Evolutionary conservation across 1,140 invertebrate species (phyloP).

Genomic region (Venustaconcha ellipsiformis): DNA sequence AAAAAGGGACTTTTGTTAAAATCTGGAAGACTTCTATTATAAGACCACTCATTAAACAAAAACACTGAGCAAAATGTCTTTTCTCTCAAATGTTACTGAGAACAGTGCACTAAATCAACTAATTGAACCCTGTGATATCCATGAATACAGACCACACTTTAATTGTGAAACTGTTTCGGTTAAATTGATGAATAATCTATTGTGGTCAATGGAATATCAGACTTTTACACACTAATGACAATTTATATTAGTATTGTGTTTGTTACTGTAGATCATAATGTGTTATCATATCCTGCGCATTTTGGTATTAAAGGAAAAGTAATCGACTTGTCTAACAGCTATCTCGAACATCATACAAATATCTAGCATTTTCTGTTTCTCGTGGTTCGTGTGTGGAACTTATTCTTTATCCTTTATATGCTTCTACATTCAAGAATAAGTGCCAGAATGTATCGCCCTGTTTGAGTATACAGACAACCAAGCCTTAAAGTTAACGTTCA

Average conservation of each 20-base stretch:
- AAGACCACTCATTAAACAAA: too few species aligned
- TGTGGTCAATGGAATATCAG: slow-evolving; percentile 18
- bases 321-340: not conserved
- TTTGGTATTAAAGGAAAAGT: not conserved
- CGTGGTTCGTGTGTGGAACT: not conserved
- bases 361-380: not conserved
- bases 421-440: not conserved
- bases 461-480: not conserved
- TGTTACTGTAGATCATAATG: slow-evolving; percentile 19
- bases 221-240: slow-evolving; percentile 15
- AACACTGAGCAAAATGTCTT: too few species aligned
- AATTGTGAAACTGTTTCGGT: slow-evolving; percentile 25
- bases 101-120: too few species aligned
- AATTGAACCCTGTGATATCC: too few species aligned
- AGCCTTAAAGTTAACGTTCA: not conserved
- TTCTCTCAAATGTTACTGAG: too few species aligned
- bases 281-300: too few species aligned
- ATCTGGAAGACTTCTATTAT: too few species aligned
- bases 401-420: not conserved
- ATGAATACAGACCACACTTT: slow-evolving; percentile 7
- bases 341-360: not conserved
- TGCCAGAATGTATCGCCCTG: not conserved
- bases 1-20: too few species aligned
- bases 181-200: slow-evolving; percentile 21
- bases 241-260: slow-evolving; percentile 21